Evolutionary conservation across 2,113 vertebrate genomes (phyloP).

Genomic region (Catagonus wagneri): DNA sequence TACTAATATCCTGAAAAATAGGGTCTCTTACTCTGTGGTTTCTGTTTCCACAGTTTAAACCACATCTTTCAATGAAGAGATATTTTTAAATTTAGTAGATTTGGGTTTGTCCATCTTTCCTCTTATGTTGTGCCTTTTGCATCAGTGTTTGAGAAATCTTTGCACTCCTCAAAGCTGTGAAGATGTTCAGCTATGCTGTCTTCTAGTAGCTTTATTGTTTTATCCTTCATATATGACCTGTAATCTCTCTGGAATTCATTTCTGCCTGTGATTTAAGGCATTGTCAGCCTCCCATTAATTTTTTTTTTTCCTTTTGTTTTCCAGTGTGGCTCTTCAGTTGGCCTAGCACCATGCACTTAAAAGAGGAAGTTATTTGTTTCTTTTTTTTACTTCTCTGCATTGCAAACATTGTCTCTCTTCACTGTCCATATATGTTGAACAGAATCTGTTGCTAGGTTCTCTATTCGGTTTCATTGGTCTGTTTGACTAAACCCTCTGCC

Average conservation of each 20-base stretch:
- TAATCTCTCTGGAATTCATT: not conserved
- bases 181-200: not conserved
- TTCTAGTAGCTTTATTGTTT: not conserved
- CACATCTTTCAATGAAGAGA: not conserved
- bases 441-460: not conserved
- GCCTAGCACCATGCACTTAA: not conserved
- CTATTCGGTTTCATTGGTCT: not conserved
- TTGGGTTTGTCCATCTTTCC: not conserved
- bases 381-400: not conserved
- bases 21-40: not conserved
- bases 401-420: not conserved
- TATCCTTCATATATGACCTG: not conserved
- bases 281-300: not conserved
- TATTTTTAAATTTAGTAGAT: not conserved
- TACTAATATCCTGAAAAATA: not conserved
- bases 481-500: not conserved
- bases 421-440: not conserved
- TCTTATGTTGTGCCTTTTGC: not conserved
- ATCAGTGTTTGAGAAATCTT: not conserved
- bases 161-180: not conserved
- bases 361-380: not conserved
- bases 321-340: not conserved
- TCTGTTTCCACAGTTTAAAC: not conserved
- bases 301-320: not conserved
- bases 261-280: not conserved